Base-by-base conservation (phyloP, 2,797 vertebrate species). In the Pangasius macronema region DNA sequence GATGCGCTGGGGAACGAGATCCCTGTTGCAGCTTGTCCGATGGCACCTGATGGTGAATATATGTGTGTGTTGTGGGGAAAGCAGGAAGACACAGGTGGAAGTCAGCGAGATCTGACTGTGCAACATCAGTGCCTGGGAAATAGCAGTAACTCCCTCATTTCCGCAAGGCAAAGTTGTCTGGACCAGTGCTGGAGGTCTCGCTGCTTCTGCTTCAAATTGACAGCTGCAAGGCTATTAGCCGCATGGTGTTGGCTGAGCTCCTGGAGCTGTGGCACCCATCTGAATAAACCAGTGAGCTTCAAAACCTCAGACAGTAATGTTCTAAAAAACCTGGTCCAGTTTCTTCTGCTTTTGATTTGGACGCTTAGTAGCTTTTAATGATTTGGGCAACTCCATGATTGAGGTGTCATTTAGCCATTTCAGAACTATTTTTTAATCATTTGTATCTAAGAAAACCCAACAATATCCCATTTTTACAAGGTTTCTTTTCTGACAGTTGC, bases 111-210 rank as follows among this genome's bases (percentile, higher is more conserved):
- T 27, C 67, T 82, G 53, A 16, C 42, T 91, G 85, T 70, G 82
- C 83, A 77, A 70, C 83, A 86, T 88, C 36, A 70, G 70, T 81
- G 84, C 57, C 85, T 89, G 90, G 89, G 92, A 90, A 93, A 94
- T 88, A 83, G 81, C 85, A 72, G 84, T 73, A 84, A 9, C 39
- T 55, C 65, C 83, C 65, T 70, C 73, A 53, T 82, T 63, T 77
- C 67, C 36, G 36, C 36, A 24, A 85, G 59, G 82, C 86, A 83
- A 80, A 80, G 51, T 86, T 70, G 87, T 63, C 59, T 65, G 76
- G 61, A 75, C 72, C 51, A 55, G 79, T 42, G 75, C 87, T 27
- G 73, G 67, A 87, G 79, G 36, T 63, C 68, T 87, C 49, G n/a
- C 59, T 27, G 85, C 84, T 57, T 57, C 63, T 91, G 49, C 49